Percentiles rank a stretch among this genome's conserved stretches.
phyloP scores from a whole-genome alignment of 35 echinoderm and acorn worm species.

The Lytechinus variegatus region DNA sequence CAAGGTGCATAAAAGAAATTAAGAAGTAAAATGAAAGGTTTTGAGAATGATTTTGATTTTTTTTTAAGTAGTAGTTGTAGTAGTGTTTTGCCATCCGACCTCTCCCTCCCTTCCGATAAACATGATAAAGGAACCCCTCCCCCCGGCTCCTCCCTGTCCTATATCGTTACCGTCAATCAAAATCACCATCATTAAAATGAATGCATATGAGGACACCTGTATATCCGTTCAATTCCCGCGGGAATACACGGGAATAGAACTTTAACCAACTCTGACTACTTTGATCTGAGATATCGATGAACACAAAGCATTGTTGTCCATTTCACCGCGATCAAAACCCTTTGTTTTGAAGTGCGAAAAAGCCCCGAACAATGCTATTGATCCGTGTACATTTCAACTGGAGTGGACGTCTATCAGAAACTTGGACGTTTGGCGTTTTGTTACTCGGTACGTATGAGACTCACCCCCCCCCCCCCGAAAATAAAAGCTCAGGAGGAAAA shows the following conservation, averaged over 20 bases:
- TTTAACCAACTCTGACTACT: not conserved
- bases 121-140: no score
- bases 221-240: not conserved
- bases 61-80: no score
- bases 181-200: not conserved
- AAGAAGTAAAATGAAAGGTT: no score
- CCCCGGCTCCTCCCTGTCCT: no score
- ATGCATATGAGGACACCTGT: not conserved
- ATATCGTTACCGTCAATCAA: not conserved
- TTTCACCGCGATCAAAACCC: not conserved
- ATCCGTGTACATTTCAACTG: not conserved
- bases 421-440: not conserved
- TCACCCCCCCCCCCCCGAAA: no score
- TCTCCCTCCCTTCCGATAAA: no score
- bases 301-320: constrained; percentile 3
- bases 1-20: no score
- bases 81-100: no score
- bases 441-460: not conserved
- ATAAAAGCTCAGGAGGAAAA: no score
- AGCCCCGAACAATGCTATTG: not conserved
- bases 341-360: constrained; percentile 52
- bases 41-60: no score
- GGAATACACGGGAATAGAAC: not conserved
- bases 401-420: not conserved
- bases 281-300: not conserved